Base-by-base conservation (phyloP, 2,113 vertebrate species). In the Mugil cephalus region DNA sequence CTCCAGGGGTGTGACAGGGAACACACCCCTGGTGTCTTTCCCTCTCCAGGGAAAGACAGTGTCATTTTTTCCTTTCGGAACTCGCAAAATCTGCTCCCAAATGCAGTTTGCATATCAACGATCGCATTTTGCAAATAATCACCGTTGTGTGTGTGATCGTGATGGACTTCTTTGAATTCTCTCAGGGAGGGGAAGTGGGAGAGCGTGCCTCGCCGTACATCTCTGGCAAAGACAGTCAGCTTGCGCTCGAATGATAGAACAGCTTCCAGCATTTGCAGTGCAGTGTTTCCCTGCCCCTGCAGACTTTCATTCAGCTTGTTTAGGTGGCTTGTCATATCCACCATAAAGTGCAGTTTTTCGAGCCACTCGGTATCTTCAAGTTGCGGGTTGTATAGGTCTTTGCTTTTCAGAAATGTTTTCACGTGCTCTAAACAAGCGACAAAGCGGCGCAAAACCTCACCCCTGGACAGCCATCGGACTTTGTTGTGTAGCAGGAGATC, bases 61-160 rank as follows among this genome's bases (percentile, higher is more conserved):
- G 83, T 85, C 7, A 3, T 66, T 82, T 70, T 76, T 62, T 72
- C 69, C 60, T 82, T 43, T 79, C 52, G 39, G 83, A 74, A 84
- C 30, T 80, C 45, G 15, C 56, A 6, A 30, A 87, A 85, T 85
- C 21, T 4, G 45, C 43, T 72, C 40, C 21, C 18, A 61, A 77
- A 77, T 0, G 10, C 21, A 46, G 47, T 10, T 56, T 69, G 51
- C 17, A 51, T 3, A 15, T 13, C 0, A 8, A 0, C 58, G 52
- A 58, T 54, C 18, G 19, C 56, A 76, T 13, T 34, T 9, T 78
- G 60, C 10, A 70, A 64, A 74, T 69, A 69, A 69, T 74, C 38
- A 56, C 42, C 15, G n/a, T 8, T 3, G 17, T 55, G 38, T 19
- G 24, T n/a, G 19, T 56, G 35, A 55, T 55, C 30, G 13, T 58